Evolutionary conservation across 2,888 invertebrate species (phyloP).

Genomic region (Creontiades dilutus): DNA sequence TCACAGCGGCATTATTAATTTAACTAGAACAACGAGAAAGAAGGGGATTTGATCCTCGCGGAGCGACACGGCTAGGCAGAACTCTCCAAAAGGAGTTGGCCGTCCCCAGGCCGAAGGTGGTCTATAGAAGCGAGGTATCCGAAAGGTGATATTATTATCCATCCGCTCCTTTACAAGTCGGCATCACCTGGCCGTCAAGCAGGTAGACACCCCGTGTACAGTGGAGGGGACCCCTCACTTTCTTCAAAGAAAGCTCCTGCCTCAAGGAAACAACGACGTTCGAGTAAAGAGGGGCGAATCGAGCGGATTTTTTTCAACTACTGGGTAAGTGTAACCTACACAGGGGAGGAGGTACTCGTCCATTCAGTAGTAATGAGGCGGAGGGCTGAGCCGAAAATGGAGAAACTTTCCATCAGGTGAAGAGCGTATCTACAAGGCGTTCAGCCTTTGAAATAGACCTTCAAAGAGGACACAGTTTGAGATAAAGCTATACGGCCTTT

Average conservation of each 20-base stretch:
- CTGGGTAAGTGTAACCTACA: background rate
- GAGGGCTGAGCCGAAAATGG: no score
- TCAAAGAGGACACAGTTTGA: no score
- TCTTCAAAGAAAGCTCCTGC: background rate
- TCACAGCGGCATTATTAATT: no score
- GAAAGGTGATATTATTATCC: constrained; percentile 32
- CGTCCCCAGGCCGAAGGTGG: constrained; percentile 5
- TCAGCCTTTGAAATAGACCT: no score
- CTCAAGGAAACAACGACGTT: background rate
- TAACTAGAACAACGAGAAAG: background rate
- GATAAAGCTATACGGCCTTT: no score
- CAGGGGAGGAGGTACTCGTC: background rate
- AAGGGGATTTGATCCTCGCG: background rate
- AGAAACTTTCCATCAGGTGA: no score
- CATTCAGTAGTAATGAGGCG: no score
- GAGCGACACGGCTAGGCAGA: background rate
- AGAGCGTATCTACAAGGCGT: no score
- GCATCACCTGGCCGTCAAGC: constrained; percentile 34
- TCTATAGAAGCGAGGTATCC: background rate
- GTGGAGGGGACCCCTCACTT: constrained; percentile 10
- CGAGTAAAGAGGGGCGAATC: background rate
- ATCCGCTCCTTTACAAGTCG: constrained; percentile 17
- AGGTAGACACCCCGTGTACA: background rate
- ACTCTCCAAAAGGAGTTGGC: background rate
- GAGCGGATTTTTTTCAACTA: background rate